Percentiles rank a stretch among this genome's conserved stretches.
Evolutionary conservation across 2,888 invertebrate species (phyloP).

Genomic region (Altica lythri): DNA sequence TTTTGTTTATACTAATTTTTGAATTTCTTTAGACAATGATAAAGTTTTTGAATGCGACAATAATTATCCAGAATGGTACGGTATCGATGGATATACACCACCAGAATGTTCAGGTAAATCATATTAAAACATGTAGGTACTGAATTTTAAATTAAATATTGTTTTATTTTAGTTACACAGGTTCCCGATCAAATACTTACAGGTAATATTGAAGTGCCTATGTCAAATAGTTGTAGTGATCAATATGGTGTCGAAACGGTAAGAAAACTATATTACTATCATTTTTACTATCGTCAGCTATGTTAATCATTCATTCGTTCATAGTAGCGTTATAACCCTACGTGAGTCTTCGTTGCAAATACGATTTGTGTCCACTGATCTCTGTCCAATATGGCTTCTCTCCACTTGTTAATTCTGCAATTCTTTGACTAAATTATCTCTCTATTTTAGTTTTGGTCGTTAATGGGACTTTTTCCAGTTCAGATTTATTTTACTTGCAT

Average conservation of each 20-base stretch:
- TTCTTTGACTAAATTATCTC: too few relatives aligned
- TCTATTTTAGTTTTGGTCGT: too few relatives aligned
- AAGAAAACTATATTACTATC: conserved; percentile 21
- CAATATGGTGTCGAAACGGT: conserved; percentile 54
- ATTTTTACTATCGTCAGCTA: too few relatives aligned
- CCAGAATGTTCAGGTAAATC: conserved; percentile 62
- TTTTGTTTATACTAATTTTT: too few relatives aligned
- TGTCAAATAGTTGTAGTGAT: conserved; percentile 56
- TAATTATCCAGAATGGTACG: conserved; percentile 54
- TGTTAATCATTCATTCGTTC: too few relatives aligned
- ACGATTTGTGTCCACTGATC: too few relatives aligned
- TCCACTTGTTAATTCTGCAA: too few relatives aligned
- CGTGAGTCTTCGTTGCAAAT: too few relatives aligned
- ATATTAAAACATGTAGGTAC: conserved; percentile 43
- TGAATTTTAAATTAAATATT: conserved; percentile 16
- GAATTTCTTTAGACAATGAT: conserved; percentile 24
- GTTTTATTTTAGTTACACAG: conserved; percentile 55
- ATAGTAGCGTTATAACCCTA: too few relatives aligned
- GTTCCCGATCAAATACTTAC: conserved; percentile 59
- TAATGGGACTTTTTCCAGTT: too few relatives aligned
- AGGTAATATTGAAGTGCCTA: conserved; percentile 52
- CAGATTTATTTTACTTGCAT: too few relatives aligned
- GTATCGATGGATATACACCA: conserved; percentile 52
- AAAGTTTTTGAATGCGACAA: conserved; percentile 49
- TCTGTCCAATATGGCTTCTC: too few relatives aligned